These are phyloP conservation scores for Chymomyza amoena DNA, from an alignment of 2,888 invertebrate species.

Conservation along the genomic window DNA sequence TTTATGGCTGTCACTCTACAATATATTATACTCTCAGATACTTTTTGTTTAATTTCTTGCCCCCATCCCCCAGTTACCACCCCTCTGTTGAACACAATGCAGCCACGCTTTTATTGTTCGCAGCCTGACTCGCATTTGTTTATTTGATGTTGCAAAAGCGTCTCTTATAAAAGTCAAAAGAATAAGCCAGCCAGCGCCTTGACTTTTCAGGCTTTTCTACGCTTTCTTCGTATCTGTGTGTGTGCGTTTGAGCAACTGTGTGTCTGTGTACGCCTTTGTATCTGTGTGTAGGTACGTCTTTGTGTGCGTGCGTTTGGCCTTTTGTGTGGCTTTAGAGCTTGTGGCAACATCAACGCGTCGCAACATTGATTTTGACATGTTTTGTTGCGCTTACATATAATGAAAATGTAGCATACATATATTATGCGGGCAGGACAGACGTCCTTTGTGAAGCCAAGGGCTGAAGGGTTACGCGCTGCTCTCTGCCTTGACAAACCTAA, in stretches of 20 bases:
- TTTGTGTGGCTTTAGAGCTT: constrained; percentile 10
- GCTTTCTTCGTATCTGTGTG: constrained; percentile 4
- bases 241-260: background rate
- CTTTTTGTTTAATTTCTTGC: constrained; percentile 55
- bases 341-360: constrained; percentile 32
- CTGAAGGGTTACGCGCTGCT: background rate
- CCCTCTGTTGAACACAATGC: background rate
- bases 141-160: background rate
- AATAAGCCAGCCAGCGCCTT: background rate
- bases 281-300: too few relatives aligned
- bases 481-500: background rate
- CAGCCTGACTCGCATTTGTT: constrained; percentile 13
- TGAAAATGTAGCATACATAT: background rate
- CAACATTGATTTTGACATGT: constrained; percentile 59
- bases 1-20: constrained; percentile 27
- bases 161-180: background rate
- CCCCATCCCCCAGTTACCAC: too few relatives aligned
- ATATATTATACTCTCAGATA: constrained; percentile 31
- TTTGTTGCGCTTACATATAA: constrained; percentile 16
- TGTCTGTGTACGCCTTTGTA: too few relatives aligned
- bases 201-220: background rate
- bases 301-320: background rate
- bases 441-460: background rate
- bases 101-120: constrained; percentile 36
- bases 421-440: background rate